phyloP scores from a whole-genome alignment of 1,140 invertebrate genomes.

The Anoplolepis gracilipes region DNA sequence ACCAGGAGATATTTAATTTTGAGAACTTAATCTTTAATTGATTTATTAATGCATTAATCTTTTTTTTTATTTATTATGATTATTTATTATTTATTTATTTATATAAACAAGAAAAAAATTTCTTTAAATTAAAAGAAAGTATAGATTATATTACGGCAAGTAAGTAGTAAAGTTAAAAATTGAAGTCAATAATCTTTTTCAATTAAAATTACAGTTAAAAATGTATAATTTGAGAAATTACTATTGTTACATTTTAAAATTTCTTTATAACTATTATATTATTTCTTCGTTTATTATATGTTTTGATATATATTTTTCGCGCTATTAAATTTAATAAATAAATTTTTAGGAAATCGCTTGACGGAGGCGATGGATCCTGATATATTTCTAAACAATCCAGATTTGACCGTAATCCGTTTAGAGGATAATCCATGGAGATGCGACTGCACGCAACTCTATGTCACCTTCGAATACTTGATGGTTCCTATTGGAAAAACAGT shows the following conservation, averaged over 20 bases:
- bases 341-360: conserved; percentile 87
- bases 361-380: conserved; percentile 86
- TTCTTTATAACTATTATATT: not conserved
- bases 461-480: conserved; percentile 88
- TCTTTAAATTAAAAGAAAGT: not conserved
- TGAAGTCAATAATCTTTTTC: too few relatives aligned
- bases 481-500: conserved; percentile 86
- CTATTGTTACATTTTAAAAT: not conserved
- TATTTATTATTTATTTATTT: not conserved
- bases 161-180: too few relatives aligned
- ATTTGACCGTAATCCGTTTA: conserved; percentile 87
- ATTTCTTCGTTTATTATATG: conserved; percentile 2
- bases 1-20: not conserved
- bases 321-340: conserved; percentile 15
- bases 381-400: conserved; percentile 88
- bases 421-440: conserved; percentile 91
- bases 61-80: not conserved
- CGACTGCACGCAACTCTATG: conserved; percentile 87
- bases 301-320: not conserved
- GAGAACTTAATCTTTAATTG: too few relatives aligned
- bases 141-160: too few relatives aligned
- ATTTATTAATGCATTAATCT: too few relatives aligned
- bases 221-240: too few relatives aligned
- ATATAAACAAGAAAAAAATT: not conserved
- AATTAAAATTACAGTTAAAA: too few relatives aligned